phyloP scores from a whole-genome alignment of 2,113 vertebrate species.

The Telmatochromis sp. region DNA sequence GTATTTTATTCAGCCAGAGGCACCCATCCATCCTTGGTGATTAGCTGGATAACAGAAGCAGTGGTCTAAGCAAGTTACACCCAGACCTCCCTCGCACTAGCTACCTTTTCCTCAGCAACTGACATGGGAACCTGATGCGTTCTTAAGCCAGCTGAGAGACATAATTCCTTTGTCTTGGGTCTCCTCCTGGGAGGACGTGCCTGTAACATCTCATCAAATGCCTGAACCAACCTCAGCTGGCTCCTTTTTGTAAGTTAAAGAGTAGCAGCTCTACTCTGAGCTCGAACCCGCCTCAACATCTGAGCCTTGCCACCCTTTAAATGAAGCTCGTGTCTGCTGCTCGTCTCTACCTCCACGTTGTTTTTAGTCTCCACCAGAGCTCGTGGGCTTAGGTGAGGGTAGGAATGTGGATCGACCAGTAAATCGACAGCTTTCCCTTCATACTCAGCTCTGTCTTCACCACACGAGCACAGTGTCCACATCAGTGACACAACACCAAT shows the following conservation, averaged over 20 bases:
- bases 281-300: rapidly evolving
- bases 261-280: background rate
- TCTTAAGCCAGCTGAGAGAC: background rate
- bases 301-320: background rate
- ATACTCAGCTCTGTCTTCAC: background rate
- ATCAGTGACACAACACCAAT: background rate
- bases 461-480: background rate
- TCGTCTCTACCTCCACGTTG: rapidly evolving
- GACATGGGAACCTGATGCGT: rapidly evolving
- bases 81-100: background rate
- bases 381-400: background rate
- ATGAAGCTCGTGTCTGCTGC: background rate
- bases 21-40: background rate
- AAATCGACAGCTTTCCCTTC: background rate
- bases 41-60: background rate
- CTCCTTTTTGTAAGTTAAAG: background rate
- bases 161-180: background rate
- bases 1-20: background rate
- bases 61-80: background rate
- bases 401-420: background rate
- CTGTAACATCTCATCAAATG: background rate
- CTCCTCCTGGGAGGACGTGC: rapidly evolving
- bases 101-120: background rate
- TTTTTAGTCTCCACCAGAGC: background rate
- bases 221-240: rapidly evolving